A percentile compares a stretch with the other conserved stretches of the same genome.
Conservation (phyloP, 2,888 invertebrate species). For the Alcis repandata region DNA sequence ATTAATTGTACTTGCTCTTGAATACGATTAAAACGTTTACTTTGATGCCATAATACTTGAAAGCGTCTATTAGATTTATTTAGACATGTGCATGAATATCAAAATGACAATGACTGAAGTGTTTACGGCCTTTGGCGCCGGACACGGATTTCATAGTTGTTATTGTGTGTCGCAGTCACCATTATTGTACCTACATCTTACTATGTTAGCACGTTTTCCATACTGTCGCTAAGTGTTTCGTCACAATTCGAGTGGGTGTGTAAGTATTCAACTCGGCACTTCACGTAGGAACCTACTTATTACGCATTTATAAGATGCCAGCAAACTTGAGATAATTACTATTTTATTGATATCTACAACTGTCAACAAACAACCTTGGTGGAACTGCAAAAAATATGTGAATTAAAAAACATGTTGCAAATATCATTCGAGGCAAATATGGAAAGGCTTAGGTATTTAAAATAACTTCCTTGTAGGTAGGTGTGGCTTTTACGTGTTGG, state of each 20-base stretch:
- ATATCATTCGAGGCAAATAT: conserved; percentile 27
- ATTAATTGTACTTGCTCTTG: conserved; percentile 13
- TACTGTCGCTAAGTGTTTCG: conserved; percentile 60
- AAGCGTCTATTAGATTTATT: not conserved
- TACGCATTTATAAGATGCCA: conserved; percentile 61
- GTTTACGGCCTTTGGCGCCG: conserved; percentile 31
- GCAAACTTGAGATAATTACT: conserved; percentile 70
- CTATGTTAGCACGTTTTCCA: conserved; percentile 48
- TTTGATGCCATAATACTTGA: not conserved
- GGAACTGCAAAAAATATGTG: conserved; percentile 46
- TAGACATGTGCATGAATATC: conserved; percentile 18
- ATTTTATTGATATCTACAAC: conserved; percentile 51
- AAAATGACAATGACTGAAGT: conserved; percentile 45
- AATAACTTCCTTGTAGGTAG: conserved; percentile 31
- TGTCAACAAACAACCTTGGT: conserved; percentile 66
- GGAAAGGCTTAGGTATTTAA: conserved; percentile 16
- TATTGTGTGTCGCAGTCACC: conserved; percentile 7
- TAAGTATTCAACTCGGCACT: conserved; percentile 47
- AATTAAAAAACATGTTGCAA: conserved; percentile 37
- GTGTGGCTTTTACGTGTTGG: conserved; percentile 1
- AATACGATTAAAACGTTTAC: conserved; percentile 16
- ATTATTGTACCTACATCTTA: conserved; percentile 19
- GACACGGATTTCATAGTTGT: conserved; percentile 26
- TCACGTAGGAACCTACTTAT: conserved; percentile 39
- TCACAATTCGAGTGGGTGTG: conserved; percentile 60